phyloP scores from a whole-genome alignment of 1,140 invertebrate genomes.

The Sinella curviseta region DNA sequence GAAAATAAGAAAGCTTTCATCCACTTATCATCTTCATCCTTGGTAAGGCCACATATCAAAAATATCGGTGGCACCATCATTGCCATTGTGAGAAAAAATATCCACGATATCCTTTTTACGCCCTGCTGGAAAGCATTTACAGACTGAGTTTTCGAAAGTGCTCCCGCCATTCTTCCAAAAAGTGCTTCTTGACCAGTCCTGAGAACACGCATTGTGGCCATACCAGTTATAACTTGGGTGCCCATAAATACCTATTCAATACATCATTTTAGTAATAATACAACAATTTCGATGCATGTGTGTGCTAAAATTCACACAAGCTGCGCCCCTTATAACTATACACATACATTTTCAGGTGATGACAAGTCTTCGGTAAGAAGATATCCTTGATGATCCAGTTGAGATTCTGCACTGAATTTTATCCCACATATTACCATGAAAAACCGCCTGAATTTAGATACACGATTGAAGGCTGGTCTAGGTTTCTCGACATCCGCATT shows the following conservation, averaged over 20 bases:
- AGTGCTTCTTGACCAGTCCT: constrained; percentile 10
- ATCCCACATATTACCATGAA: neutral
- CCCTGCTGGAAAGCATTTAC: constrained; percentile 35
- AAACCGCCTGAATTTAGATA: neutral
- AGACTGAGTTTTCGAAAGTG: neutral
- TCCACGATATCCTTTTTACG: constrained; percentile 37
- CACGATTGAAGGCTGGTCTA: too few relatives aligned
- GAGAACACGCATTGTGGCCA: neutral
- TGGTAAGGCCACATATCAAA: neutral
- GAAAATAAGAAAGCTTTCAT: constrained; percentile 21
- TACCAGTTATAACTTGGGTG: constrained; percentile 32
- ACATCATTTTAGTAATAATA: constrained; percentile 10
- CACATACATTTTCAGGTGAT: neutral
- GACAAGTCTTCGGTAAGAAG: neutral
- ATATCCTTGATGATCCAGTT: neutral
- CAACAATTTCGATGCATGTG: neutral
- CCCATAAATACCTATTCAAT: constrained; percentile 28
- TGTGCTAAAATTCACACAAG: neutral
- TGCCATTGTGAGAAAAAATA: constrained; percentile 35
- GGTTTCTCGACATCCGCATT: neutral
- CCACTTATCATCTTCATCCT: constrained; percentile 1
- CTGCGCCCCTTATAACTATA: neutral
- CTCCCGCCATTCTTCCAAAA: constrained; percentile 26
- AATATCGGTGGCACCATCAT: constrained; percentile 32
- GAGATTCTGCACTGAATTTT: neutral